phyloP scores from a whole-genome alignment of 2,797 vertebrate species.

The Sebastes hubbsi region DNA sequence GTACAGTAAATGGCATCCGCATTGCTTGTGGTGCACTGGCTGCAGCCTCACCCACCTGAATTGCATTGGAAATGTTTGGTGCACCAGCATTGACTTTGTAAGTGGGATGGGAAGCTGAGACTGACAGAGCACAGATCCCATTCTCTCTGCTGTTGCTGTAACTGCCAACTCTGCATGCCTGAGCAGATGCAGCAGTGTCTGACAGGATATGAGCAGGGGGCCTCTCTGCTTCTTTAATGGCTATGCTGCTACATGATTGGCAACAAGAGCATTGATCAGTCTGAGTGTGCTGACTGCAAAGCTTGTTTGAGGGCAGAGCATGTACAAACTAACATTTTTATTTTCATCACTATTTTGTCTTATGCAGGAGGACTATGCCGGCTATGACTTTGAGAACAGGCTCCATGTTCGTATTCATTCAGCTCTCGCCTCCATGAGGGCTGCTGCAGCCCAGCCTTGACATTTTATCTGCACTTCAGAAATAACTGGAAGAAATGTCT shows the following conservation, averaged over 20 bases:
- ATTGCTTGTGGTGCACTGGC: neutral
- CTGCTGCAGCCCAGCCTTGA: constrained; percentile 90
- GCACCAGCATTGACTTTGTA: neutral
- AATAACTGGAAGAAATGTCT: constrained; percentile 6
- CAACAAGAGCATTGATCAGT: constrained; percentile 9
- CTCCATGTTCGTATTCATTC: constrained; percentile 97
- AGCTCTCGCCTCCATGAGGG: constrained; percentile 90
- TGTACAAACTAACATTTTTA: neutral
- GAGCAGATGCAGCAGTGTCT: constrained; percentile 6
- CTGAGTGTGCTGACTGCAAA: neutral
- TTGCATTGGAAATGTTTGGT: neutral
- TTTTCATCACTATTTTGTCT: neutral
- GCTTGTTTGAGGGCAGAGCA: neutral
- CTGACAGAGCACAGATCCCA: neutral
- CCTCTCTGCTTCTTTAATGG: constrained; percentile 4
- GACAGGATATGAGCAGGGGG: neutral
- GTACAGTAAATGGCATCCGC: neutral
- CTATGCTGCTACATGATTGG: neutral
- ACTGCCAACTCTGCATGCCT: neutral
- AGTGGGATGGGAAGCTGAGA: constrained; percentile 3
- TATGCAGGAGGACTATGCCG: constrained; percentile 92
- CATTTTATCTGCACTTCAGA: neutral
- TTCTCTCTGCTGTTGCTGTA: neutral
- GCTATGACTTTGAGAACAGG: constrained; percentile 99
- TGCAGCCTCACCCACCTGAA: neutral